Base-by-base conservation (phyloP, 2,888 invertebrate species). In the Clostera curtula region DNA sequence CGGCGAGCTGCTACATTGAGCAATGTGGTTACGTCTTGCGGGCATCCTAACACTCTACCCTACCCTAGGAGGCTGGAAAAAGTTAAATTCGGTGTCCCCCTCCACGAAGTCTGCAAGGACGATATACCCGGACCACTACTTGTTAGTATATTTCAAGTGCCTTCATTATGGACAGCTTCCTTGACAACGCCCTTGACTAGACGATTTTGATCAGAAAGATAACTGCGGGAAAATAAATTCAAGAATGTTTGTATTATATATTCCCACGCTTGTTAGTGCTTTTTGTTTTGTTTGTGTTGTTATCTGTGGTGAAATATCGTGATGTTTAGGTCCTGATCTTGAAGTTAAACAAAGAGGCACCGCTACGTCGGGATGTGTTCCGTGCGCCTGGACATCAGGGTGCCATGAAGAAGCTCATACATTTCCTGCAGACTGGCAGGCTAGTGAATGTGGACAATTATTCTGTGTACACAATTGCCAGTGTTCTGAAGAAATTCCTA, bases 391-490 rank as follows among this genome's bases (percentile, higher is more conserved):
- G 97, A 1, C 95, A 97, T 69, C 96, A 96, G 77, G 95, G 93
- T 10, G 94, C 94, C 43, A 95, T 95, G 94, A 96, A 96, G 71
- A 95, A 95, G 68, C 86, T 96, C 18, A 93, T 94, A 52, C 95
- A 95, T 63, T 96, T 96, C 69, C 86, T 96, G 44, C 95, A 95
- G 75, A 91, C 93, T 34, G 96, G 96, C 19, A 88, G 95, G 27
- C 85, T 96, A 46, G 94, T 96, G 32, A 96, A 96, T 76, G 94
- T 96, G 61, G 95, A 95, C 68, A 96, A 96, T 72, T 97, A 95
- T 74, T 96, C 95, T 40, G 96, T 98, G 38, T 97, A 98, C 77
- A 98, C 98, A 12, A 96, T 98, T 59, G 98, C 98, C 32, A 97
- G 97, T 75, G 98, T 98, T 35, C 87, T 98, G 40, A 98, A 98